phyloP scores from a whole-genome alignment of 2,113 vertebrate genomes.

The Talpa occidentalis region DNA sequence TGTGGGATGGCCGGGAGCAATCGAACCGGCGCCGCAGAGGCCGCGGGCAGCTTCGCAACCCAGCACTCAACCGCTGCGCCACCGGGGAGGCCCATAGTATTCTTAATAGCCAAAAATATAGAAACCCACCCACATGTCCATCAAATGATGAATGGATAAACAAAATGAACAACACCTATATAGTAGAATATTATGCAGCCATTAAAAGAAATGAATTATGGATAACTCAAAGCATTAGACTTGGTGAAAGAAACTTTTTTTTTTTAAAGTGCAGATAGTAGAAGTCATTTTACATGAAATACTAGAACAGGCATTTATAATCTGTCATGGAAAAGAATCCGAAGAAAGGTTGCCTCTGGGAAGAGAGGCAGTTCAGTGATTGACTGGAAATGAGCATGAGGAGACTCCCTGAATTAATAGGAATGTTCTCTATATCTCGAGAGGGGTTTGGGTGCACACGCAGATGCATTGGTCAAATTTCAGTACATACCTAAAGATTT shows the following conservation, averaged over 20 bases:
- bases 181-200: neutral
- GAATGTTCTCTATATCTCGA: neutral
- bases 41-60: too few species aligned
- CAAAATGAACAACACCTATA: neutral
- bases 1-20: too few species aligned
- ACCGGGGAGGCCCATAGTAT: too few species aligned
- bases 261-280: neutral
- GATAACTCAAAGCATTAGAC: neutral
- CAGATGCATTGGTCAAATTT: neutral
- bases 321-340: neutral
- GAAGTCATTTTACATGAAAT: neutral
- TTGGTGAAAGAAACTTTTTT: neutral
- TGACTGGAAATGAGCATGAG: neutral
- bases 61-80: too few species aligned
- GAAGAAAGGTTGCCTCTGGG: neutral
- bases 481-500: neutral
- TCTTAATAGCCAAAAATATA: neutral
- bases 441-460: neutral
- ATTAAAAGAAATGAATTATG: neutral
- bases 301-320: neutral
- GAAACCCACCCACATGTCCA: neutral
- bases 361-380: neutral
- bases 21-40: too few species aligned
- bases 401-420: neutral
- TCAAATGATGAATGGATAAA: neutral